These are phyloP conservation scores for Daphoenositta chrysoptera DNA, from an alignment of 2,113 vertebrate species.

Conservation along the genomic window DNA sequence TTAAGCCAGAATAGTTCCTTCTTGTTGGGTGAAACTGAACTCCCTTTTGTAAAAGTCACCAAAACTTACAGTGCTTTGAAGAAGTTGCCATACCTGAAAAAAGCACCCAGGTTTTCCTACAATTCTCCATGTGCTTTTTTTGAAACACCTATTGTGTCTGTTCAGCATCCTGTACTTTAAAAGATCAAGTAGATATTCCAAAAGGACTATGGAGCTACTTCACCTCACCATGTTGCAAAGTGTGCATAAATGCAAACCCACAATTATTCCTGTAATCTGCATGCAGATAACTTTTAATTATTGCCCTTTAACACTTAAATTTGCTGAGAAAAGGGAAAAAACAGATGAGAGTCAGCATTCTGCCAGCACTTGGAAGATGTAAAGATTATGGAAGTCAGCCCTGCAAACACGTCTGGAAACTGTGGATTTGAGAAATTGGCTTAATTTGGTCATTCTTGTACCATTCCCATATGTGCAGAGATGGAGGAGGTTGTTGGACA, in stretches of 20 bases:
- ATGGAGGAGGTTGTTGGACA: neutral
- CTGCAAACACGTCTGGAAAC: neutral
- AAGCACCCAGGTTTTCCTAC: neutral
- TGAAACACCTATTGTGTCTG: neutral
- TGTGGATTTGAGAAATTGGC: neutral
- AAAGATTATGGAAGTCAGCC: neutral
- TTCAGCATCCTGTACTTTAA: neutral
- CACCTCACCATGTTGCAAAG: neutral
- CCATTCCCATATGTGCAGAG: neutral
- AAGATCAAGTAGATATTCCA: neutral
- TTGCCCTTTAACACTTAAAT: neutral
- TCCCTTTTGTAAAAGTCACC: neutral
- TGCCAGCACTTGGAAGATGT: neutral
- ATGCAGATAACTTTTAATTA: neutral
- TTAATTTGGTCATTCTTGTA: neutral
- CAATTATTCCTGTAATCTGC: neutral
- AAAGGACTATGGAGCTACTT: neutral
- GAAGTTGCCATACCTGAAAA: neutral
- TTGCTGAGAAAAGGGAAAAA: neutral
- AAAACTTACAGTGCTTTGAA: neutral
- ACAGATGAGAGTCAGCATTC: neutral
- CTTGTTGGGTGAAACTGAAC: neutral
- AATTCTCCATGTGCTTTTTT: neutral
- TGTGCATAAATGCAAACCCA: neutral
- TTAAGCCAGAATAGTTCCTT: neutral